phyloP scores from a whole-genome alignment of 2,113 vertebrate genomes.

The Piprites chloris region DNA sequence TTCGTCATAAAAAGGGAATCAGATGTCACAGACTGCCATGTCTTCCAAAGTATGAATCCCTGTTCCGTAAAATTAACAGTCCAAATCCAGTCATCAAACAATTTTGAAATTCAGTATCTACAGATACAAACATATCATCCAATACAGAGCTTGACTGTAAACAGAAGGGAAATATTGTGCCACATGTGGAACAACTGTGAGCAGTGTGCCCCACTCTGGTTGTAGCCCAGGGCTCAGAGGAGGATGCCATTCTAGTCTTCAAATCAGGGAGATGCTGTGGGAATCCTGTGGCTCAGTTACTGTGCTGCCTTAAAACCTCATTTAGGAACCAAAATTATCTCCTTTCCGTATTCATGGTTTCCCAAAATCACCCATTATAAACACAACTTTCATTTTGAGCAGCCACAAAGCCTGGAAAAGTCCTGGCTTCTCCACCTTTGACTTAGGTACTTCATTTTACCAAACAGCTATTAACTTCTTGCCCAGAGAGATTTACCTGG shows the following conservation, averaged over 20 bases:
- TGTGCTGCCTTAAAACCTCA: conserved; percentile 54
- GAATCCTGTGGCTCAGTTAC: conserved; percentile 22
- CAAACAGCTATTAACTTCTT: neutral
- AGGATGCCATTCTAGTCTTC: neutral
- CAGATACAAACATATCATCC: neutral
- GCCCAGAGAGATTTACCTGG: neutral
- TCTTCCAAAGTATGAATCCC: neutral
- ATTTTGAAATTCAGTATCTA: neutral
- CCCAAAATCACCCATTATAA: conserved; percentile 35
- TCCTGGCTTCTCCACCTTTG: neutral
- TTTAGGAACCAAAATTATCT: conserved; percentile 65
- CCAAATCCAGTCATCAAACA: neutral
- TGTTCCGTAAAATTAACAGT: neutral
- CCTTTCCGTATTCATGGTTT: conserved; percentile 60
- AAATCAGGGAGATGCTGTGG: neutral
- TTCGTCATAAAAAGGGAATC: neutral
- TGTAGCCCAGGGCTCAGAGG: neutral
- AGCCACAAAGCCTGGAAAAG: conserved; percentile 1
- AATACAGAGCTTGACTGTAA: neutral
- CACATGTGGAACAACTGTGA: neutral
- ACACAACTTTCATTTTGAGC: conserved; percentile 8
- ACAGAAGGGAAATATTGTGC: neutral
- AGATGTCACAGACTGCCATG: neutral
- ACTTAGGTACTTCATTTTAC: neutral
- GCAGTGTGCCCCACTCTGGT: neutral